A percentile compares a stretch with the other conserved stretches of the same genome.
These are phyloP conservation scores for Brachyhypopomus gauderio DNA, from an alignment of 2,113 vertebrate genomes.

Conservation along the genomic window DNA sequence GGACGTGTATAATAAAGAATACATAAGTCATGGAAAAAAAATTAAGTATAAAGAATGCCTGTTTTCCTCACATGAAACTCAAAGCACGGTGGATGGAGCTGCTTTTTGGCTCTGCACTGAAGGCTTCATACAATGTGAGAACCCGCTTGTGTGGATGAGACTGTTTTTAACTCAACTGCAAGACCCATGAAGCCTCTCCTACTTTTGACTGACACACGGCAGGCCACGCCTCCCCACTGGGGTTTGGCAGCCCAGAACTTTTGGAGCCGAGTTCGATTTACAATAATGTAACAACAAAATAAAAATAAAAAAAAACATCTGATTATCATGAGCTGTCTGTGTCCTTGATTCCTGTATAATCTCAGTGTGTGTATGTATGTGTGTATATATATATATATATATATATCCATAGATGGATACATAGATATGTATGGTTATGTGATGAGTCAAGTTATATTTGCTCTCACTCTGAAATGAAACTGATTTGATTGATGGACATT, in stretches of 20 bases:
- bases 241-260: slow-evolving; percentile 40
- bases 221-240: slow-evolving; percentile 35
- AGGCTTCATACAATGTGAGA: slow-evolving; percentile 27
- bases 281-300: slow-evolving; percentile 56
- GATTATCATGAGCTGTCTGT: slow-evolving; percentile 36
- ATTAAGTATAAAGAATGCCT: slow-evolving; percentile 19
- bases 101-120: slow-evolving; percentile 42
- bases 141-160: slow-evolving; percentile 35
- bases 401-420: not conserved
- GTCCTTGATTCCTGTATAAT: slow-evolving; percentile 8
- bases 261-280: slow-evolving; percentile 51
- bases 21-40: slow-evolving; percentile 7
- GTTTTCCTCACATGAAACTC: slow-evolving; percentile 44
- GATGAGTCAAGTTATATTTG: too few species aligned
- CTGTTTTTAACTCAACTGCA: slow-evolving; percentile 52
- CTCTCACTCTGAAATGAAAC: too few species aligned
- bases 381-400: not conserved
- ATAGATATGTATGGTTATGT: not conserved
- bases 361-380: not conserved
- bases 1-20: slow-evolving; percentile 36
- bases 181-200: slow-evolving; percentile 47
- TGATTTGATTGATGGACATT: too few species aligned
- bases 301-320: slow-evolving; percentile 46
- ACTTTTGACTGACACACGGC: slow-evolving; percentile 52
- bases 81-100: slow-evolving; percentile 43